Base-by-base conservation (phyloP, 2,797 vertebrate species). In the Falco peregrinus region DNA sequence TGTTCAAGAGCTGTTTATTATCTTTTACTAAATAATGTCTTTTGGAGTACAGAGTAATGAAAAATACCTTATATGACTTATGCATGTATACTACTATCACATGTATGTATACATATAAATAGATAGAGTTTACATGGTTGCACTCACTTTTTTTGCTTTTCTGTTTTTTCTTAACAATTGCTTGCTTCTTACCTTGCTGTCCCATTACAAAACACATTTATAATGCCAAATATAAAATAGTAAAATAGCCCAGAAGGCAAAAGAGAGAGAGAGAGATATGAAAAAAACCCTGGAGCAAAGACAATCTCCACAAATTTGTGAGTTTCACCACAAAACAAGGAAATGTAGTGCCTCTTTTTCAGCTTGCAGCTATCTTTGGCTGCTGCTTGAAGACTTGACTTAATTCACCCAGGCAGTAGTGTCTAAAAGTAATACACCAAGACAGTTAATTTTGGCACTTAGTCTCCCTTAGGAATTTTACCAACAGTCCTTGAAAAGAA, bases 401-500 rank as follows among this genome's bases (percentile, higher is more conserved):
- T 97, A 97, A 98, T 97, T 97, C 97, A 97, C 95, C 94, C 95
- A 89, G 96, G 89, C 43, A 91, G 97, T 67, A 68, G 17, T 68
- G 93, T 97, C 96, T 97, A 97, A 97, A 98, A 93, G 90, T 89
- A 96, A 98, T 95, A 96, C 78, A 97, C 96, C 92, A 95, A 97
- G 96, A 97, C 94, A 97, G 96, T 97, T 97, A 94, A 97, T 97
- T 98, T 96, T 96, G 96, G 96, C 97, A 97, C 87, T 97, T 95
- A 73, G 86, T 93, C 67, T 98, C 97, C 95, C 96, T 95, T 95
- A 97, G 97, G 97, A 98, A 97, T 98, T 97, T 98, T 97, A 98
- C 96, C 94, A 97, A 95, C 90, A 94, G 93, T 93, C 87, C 97
- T 97, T 93, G 94, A 81, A 97, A 97, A 97, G 87, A 96, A 97